Evolutionary conservation across 2,797 vertebrate species (phyloP).

Genomic region (Sternotherus odoratus): DNA sequence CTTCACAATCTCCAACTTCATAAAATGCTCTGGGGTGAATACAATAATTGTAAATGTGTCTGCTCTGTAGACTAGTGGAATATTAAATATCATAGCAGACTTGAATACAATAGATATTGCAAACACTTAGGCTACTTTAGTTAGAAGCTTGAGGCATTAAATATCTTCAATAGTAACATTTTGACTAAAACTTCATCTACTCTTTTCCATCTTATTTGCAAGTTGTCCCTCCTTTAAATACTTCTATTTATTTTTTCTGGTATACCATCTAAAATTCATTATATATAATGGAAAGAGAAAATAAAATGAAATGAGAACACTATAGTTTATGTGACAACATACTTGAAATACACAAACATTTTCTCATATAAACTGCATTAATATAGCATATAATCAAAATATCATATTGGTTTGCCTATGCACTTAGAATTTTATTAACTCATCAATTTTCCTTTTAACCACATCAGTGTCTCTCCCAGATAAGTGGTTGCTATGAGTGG

Average conservation of each 20-base stretch:
- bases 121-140: slow-evolving; percentile 6
- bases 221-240: slow-evolving; percentile 44
- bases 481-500: slow-evolving; percentile 53
- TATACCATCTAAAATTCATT: background rate
- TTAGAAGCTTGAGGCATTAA: slow-evolving; percentile 31
- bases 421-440: slow-evolving; percentile 41
- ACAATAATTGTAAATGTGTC: slow-evolving; percentile 49
- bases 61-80: slow-evolving; percentile 36
- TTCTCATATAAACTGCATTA: background rate
- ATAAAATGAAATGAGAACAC: slow-evolving; percentile 7
- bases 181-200: slow-evolving; percentile 21
- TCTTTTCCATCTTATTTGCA: slow-evolving; percentile 39
- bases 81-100: slow-evolving; percentile 46
- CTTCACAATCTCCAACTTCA: slow-evolving; percentile 20
- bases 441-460: slow-evolving; percentile 63
- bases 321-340: background rate
- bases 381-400: background rate
- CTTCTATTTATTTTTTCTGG: background rate
- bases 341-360: slow-evolving; percentile 5
- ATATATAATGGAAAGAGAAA: slow-evolving; percentile 31
- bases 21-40: slow-evolving; percentile 58
- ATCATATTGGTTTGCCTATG: slow-evolving; percentile 45
- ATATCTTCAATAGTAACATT: slow-evolving; percentile 33
- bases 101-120: slow-evolving; percentile 35
- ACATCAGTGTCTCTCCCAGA: background rate